A percentile compares a stretch with the other conserved stretches of the same genome.
These are phyloP conservation scores for Lepidurus packardi DNA, from an alignment of 1,140 invertebrate genomes.

Conservation along the genomic window DNA sequence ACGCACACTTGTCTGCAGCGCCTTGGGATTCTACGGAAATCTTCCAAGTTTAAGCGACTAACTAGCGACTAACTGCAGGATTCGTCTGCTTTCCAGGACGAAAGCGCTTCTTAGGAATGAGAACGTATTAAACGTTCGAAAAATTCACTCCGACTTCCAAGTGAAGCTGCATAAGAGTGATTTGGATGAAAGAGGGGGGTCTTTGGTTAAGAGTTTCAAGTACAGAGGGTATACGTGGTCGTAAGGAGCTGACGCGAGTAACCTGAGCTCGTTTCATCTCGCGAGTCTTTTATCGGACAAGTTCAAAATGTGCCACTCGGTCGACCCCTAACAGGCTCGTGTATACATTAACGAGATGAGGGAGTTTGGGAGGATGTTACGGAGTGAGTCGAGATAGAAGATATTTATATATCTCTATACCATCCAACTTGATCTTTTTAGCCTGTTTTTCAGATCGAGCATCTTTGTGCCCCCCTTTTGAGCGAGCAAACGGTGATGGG, in stretches of 20 bases:
- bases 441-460: neutral
- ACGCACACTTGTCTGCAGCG: slow-evolving; percentile 14
- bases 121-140: too few relatives aligned
- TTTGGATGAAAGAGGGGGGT: too few relatives aligned
- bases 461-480: neutral
- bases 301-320: slow-evolving; percentile 7
- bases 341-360: neutral
- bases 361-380: neutral
- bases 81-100: too few relatives aligned
- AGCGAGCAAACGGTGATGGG: neutral
- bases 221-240: neutral
- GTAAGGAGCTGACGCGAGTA: neutral
- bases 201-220: too few relatives aligned
- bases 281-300: slow-evolving; percentile 18
- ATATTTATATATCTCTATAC: too few relatives aligned
- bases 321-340: neutral
- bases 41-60: neutral
- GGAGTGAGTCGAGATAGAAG: neutral
- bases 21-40: neutral
- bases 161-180: too few relatives aligned
- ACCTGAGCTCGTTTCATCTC: neutral
- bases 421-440: neutral
- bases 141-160: too few relatives aligned
- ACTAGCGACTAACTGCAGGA: too few relatives aligned
- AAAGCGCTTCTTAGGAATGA: too few relatives aligned